Evolutionary conservation across 2,113 vertebrate species (phyloP).

Genomic region (Heteronetta atricapilla): DNA sequence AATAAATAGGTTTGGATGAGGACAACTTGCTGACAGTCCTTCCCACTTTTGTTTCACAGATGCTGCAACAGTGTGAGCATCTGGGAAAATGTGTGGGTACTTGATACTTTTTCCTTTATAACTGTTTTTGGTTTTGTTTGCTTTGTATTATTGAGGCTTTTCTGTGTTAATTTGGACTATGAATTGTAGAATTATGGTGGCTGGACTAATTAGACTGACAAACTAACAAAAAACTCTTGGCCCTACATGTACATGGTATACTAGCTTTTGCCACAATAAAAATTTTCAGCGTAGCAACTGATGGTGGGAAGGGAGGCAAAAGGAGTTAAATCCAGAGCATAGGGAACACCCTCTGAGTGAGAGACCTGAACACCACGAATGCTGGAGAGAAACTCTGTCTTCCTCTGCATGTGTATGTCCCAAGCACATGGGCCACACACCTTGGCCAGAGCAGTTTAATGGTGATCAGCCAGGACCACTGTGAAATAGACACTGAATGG

Average conservation of each 20-base stretch:
- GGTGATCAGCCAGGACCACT: not conserved
- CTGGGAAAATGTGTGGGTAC: not conserved
- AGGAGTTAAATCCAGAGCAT: not conserved
- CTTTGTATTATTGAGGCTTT: not conserved
- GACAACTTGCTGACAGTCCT: not conserved
- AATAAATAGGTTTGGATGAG: accelerated
- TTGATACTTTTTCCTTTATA: not conserved
- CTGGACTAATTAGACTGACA: not conserved
- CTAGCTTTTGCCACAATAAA: not conserved
- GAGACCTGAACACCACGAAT: not conserved
- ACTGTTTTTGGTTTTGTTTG: not conserved
- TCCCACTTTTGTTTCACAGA: not conserved
- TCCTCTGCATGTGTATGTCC: not conserved
- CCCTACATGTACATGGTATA: not conserved
- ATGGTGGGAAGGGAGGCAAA: not conserved
- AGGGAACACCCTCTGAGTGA: not conserved
- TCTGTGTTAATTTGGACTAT: not conserved
- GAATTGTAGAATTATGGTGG: not conserved
- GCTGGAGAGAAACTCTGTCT: not conserved
- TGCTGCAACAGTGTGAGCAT: not conserved
- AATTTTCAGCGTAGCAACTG: not conserved
- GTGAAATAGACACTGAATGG: not conserved
- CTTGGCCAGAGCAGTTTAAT: not conserved
- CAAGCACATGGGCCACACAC: accelerated
- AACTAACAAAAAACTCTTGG: not conserved